Base-by-base conservation (phyloP, 2,113 vertebrate species). In the Neodon shergylaensis region DNA sequence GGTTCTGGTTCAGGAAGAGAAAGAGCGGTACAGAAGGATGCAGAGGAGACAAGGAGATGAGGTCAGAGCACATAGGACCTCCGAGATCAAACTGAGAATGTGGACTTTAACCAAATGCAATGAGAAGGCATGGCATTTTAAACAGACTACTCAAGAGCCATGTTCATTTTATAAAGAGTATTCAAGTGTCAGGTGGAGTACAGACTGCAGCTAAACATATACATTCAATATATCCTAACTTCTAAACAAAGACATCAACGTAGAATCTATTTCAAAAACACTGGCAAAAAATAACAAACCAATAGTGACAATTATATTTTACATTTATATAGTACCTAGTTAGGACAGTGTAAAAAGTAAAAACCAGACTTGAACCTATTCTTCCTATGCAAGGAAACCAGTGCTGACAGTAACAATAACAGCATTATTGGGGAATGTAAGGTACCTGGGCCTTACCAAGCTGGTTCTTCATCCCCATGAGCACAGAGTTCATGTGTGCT, bases 391-490 rank as follows among this genome's bases (percentile, higher is more conserved):
- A 81, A 42, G 66, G 54, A 93, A 92, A 79, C 12, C 39, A 58
- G 7, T 7, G 26, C 1, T 42, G 76, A 7, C 7, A 39, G 12
- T 10, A 79, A 49, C 7, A 87, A 42, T 49, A n/a, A 61, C 21
- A 17, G 72, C 22, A 61, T 22, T n/a, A 44, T 0, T 11, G 39
- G 9, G 39, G 28, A 28, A 22, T 1, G 1, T 21, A 8, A 70
- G 22, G n/a, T 31, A 31, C 76, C 2, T 42, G 13, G 9, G 7
- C 42, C 99, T 99, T 98, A 99, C 99, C 98, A 0, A 99, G 99
- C 96, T 99, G 99, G 98, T 99, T 99, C 98, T 99, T 99, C 99
- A 99, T 99, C 49, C 99, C 99, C 98, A 99, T 99, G 70, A 99
- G 98, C 52, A 99, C 99, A 0, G 99, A 99, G 98, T 99, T 99